phyloP scores from a whole-genome alignment of 2,797 vertebrate species.

The Tenualosa thibaudeaui region DNA sequence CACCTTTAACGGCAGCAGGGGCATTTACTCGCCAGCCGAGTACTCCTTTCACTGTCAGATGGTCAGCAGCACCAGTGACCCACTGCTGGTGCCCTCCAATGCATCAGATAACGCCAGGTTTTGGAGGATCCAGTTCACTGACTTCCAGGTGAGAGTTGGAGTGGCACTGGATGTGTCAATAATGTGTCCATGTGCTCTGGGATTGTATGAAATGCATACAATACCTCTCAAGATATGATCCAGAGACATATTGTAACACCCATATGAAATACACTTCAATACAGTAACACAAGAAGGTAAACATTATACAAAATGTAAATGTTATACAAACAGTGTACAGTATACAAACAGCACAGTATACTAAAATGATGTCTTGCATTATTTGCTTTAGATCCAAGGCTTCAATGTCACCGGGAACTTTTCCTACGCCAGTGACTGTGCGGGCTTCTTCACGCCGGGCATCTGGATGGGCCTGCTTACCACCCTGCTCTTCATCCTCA shows the following conservation, averaged over 20 bases:
- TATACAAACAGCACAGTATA: not conserved
- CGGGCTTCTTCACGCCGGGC: constrained; percentile 84
- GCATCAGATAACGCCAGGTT: constrained; percentile 29
- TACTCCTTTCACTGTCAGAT: constrained; percentile 84
- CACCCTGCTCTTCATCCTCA: constrained; percentile 77
- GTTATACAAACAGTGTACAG: no score
- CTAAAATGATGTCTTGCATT: not conserved
- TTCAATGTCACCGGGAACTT: constrained; percentile 78
- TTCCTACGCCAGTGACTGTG: constrained; percentile 88
- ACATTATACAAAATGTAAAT: no score
- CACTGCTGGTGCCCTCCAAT: constrained; percentile 62
- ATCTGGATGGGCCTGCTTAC: constrained; percentile 92
- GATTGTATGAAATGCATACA: no score
- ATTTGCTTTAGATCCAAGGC: constrained; percentile 80
- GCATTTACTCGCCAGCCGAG: constrained; percentile 77
- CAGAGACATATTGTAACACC: not conserved
- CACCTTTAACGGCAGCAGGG: constrained; percentile 67
- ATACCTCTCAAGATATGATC: no score
- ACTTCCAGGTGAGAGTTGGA: constrained; percentile 81
- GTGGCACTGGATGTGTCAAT: not conserved
- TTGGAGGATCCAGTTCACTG: constrained; percentile 76
- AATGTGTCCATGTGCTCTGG: no score
- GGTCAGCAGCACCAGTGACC: constrained; percentile 63
- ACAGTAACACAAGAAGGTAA: not conserved
- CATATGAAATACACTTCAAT: not conserved